Conservation (phyloP, 1,140 invertebrate species). For the Aphidius ervi region DNA sequence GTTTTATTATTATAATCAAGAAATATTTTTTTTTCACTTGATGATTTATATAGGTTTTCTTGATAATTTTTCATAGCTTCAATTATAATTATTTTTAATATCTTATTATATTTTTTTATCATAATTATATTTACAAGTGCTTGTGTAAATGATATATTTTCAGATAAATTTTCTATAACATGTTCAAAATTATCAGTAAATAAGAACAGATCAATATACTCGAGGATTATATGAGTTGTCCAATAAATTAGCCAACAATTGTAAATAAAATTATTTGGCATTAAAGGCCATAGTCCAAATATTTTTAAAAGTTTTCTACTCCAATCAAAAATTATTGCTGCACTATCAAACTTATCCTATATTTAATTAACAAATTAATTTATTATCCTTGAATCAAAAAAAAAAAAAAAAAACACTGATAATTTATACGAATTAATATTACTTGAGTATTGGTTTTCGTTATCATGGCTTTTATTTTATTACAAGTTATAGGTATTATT, state of each 20-base stretch:
- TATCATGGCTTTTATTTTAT: too few relatives aligned
- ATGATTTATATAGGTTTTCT: too few relatives aligned
- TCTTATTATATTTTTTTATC: background rate
- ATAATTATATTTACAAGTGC: background rate
- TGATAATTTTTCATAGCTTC: too few relatives aligned
- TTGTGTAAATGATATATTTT: background rate
- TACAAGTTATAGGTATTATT: too few relatives aligned
- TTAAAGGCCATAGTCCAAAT: too few relatives aligned
- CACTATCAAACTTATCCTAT: background rate
- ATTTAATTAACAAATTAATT: too few relatives aligned
- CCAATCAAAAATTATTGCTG: background rate
- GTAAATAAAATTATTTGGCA: background rate
- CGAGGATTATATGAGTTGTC: background rate
- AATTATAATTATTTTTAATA: too few relatives aligned
- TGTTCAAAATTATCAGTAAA: background rate
- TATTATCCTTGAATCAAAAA: too few relatives aligned
- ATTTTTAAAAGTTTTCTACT: background rate
- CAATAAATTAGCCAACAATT: background rate
- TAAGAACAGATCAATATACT: background rate
- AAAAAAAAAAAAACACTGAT: too few relatives aligned
- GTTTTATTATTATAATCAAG: background rate
- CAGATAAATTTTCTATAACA: constrained; percentile 5
- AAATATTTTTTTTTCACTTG: background rate
- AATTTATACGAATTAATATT: too few relatives aligned
- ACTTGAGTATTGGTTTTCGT: too few relatives aligned